Evolutionary conservation across 2,797 vertebrate species (phyloP).

Genomic region (Neosalanx taihuensis): DNA sequence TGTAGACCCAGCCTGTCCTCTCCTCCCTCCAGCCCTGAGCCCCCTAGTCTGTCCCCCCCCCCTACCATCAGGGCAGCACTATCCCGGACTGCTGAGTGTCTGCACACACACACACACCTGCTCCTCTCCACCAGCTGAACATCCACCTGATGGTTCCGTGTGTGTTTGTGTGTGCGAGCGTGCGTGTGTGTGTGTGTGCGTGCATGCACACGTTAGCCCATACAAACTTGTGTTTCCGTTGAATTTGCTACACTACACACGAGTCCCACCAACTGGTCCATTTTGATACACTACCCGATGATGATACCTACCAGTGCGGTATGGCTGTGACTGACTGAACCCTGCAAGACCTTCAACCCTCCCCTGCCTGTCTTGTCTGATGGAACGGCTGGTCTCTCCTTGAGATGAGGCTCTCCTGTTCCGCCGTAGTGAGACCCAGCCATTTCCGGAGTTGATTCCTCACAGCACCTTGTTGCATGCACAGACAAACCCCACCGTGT

Average conservation of each 20-base stretch:
- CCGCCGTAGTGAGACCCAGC: constrained; percentile 6
- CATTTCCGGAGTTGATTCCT: constrained; percentile 25
- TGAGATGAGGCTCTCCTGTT: not conserved
- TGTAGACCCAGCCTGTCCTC: constrained; percentile 61
- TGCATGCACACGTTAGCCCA: constrained; percentile 4
- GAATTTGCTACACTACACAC: constrained; percentile 20
- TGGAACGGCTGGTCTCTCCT: not conserved
- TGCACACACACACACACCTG: constrained; percentile 28
- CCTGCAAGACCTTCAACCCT: too few species aligned
- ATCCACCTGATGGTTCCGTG: not conserved
- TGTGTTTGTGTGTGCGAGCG: not conserved
- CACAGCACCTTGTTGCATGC: constrained; percentile 31
- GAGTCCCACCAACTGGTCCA: constrained; percentile 9
- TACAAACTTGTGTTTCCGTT: not conserved
- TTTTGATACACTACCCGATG: constrained; percentile 20
- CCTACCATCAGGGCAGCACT: constrained; percentile 34
- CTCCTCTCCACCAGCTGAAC: not conserved
- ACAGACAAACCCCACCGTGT: constrained; percentile 20
- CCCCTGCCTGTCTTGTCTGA: not conserved
- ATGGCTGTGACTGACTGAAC: not conserved
- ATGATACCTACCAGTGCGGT: constrained; percentile 1
- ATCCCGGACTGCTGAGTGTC: constrained; percentile 29
- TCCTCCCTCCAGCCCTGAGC: constrained; percentile 26
- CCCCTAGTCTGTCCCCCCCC: constrained; percentile 23
- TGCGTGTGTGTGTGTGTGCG: not conserved